Evolutionary conservation across 2,797 vertebrate genomes (phyloP).

Genomic region (Cyprinella venusta): DNA sequence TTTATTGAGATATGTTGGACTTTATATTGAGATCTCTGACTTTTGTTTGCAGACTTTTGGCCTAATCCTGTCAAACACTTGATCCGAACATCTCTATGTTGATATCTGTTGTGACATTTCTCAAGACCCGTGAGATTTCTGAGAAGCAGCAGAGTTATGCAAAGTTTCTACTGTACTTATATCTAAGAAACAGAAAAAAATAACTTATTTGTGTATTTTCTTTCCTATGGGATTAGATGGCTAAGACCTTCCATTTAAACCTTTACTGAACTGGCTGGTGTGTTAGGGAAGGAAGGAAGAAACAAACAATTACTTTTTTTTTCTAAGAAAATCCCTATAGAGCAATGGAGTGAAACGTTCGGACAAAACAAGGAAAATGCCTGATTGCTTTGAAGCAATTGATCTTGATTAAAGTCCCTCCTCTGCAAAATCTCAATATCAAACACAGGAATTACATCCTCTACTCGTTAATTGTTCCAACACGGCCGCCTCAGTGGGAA

Average conservation of each 20-base stretch:
- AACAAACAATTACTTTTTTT: constrained; percentile 29
- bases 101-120: not conserved
- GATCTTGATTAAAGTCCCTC: constrained; percentile 57
- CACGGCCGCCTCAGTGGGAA: constrained; percentile 47
- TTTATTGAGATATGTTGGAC: not conserved
- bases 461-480: constrained; percentile 53
- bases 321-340: not conserved
- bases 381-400: constrained; percentile 51
- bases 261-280: constrained; percentile 1
- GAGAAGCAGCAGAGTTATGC: not conserved
- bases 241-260: not conserved
- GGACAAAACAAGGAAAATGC: constrained; percentile 47
- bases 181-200: not conserved
- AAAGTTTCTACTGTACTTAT: not conserved
- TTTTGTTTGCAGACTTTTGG: not conserved
- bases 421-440: constrained; percentile 57
- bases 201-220: not conserved
- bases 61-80: not conserved
- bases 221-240: not conserved
- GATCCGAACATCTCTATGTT: not conserved
- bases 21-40: not conserved
- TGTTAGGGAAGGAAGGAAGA: not conserved
- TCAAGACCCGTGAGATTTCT: not conserved
- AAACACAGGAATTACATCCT: constrained; percentile 57
- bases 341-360: constrained; percentile 2